Conservation (phyloP, 1,140 invertebrate species). For the Drosophila parvula region DNA sequence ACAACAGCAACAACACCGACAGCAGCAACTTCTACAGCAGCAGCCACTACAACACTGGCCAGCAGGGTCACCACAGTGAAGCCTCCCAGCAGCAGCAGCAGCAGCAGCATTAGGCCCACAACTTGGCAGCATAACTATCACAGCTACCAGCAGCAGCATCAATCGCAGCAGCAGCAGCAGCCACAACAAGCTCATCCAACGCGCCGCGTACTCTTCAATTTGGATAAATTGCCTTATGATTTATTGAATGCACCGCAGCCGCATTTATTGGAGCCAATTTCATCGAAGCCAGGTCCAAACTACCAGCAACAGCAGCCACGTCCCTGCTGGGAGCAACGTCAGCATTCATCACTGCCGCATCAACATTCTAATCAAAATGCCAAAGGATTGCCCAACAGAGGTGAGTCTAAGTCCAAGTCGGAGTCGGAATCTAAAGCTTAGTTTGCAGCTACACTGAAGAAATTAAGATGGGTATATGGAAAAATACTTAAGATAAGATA, state of each 20-base stretch:
- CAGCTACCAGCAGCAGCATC: constrained; percentile 63
- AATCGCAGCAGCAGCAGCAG: constrained; percentile 42
- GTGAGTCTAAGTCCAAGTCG: constrained; percentile 58
- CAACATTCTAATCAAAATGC: constrained; percentile 84
- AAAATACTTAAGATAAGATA: no score
- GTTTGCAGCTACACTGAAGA: not conserved
- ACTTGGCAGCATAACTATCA: constrained; percentile 76
- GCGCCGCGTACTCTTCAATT: constrained; percentile 83
- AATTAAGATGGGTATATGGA: no score
- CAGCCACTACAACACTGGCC: constrained; percentile 29
- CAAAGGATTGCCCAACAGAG: constrained; percentile 84
- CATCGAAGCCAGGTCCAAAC: constrained; percentile 69
- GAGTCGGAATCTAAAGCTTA: constrained; percentile 8
- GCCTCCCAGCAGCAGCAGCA: constrained; percentile 44
- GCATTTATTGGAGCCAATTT: constrained; percentile 73
- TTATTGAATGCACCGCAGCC: constrained; percentile 82
- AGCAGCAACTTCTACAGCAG: constrained; percentile 10
- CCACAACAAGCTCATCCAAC: constrained; percentile 41
- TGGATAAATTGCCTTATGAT: constrained; percentile 84
- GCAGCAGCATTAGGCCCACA: constrained; percentile 50
- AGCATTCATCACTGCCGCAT: constrained; percentile 83
- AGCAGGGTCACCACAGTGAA: constrained; percentile 40
- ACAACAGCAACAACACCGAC: constrained; percentile 63
- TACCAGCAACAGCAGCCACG: constrained; percentile 61
- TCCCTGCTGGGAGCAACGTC: constrained; percentile 62